These are phyloP conservation scores for Phylloscopus whistleri DNA, from an alignment of 2,113 vertebrate genomes.

Conservation along the genomic window DNA sequence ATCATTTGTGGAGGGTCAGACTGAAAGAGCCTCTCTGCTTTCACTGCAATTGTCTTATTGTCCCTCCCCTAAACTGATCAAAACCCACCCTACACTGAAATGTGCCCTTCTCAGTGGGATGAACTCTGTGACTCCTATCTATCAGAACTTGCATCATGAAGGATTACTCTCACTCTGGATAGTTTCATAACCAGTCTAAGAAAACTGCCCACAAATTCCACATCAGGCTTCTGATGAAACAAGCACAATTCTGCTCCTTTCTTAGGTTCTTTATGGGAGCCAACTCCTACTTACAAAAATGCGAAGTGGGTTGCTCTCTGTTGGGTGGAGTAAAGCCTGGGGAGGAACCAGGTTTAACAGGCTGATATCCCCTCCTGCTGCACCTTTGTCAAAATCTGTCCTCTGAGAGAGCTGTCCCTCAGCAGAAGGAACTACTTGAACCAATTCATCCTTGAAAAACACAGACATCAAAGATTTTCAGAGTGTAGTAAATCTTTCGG, in stretches of 20 bases:
- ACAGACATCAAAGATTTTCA: neutral
- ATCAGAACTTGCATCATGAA: neutral
- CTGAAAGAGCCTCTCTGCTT: neutral
- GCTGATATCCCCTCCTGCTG: neutral
- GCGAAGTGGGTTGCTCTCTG: conserved; percentile 75
- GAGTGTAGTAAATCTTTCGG: neutral
- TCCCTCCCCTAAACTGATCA: neutral
- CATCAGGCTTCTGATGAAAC: neutral
- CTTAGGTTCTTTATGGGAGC: neutral
- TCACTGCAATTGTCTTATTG: neutral
- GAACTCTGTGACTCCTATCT: neutral
- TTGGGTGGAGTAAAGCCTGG: conserved; percentile 65
- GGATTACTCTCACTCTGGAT: neutral
- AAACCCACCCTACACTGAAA: neutral
- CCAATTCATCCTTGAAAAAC: conserved; percentile 73
- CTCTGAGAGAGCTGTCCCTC: neutral
- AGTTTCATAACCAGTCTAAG: neutral
- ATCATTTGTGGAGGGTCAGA: neutral
- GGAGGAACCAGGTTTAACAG: conserved; percentile 79
- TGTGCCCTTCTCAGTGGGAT: neutral
- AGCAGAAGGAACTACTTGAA: conserved; percentile 19
- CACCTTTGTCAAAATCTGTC: neutral
- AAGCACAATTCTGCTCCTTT: neutral
- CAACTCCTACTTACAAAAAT: conserved; percentile 82
- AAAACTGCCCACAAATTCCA: neutral